Evolutionary conservation across 92 coral and sea anemone species (phyloP).

Genomic region (Metridium senile): DNA sequence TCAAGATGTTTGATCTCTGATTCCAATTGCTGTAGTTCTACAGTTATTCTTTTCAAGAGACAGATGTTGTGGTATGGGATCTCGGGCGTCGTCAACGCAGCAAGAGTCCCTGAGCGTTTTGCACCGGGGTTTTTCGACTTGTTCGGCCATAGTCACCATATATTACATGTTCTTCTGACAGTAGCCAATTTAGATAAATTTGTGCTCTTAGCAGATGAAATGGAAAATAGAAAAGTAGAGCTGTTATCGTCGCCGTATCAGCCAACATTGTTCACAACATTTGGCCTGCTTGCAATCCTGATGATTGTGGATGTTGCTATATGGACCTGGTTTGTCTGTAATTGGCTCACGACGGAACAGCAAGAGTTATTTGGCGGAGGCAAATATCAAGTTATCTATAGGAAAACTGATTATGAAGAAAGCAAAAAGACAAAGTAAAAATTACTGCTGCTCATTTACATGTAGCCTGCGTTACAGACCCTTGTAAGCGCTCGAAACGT

Average conservation of each 20-base stretch:
- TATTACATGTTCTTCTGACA: slow-evolving; percentile 51
- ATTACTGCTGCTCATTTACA: too few species aligned
- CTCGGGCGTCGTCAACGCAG: slow-evolving; percentile 33
- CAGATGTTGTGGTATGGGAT: slow-evolving; percentile 43
- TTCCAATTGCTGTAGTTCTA: slow-evolving; percentile 18
- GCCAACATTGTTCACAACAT: slow-evolving; percentile 26
- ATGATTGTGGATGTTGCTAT: neutral
- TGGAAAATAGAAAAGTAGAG: slow-evolving; percentile 4
- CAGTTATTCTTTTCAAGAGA: slow-evolving; percentile 34
- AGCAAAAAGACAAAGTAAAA: neutral
- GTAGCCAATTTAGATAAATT: slow-evolving; percentile 48
- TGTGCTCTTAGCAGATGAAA: neutral
- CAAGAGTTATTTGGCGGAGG: slow-evolving; percentile 2
- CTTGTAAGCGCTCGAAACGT: too few species aligned
- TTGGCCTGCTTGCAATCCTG: slow-evolving; percentile 5
- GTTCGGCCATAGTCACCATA: slow-evolving; percentile 69
- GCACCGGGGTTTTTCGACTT: slow-evolving; percentile 60
- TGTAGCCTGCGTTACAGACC: too few species aligned
- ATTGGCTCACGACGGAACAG: slow-evolving; percentile 18
- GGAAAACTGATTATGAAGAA: neutral
- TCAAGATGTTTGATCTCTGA: slow-evolving; percentile 8
- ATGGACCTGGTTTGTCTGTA: slow-evolving; percentile 15
- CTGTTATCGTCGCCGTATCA: slow-evolving; percentile 15
- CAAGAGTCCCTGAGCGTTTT: slow-evolving; percentile 51
- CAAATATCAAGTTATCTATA: slow-evolving; percentile 16